phyloP scores from a whole-genome alignment of 2,888 invertebrate genomes.

The Diploptera punctata region DNA sequence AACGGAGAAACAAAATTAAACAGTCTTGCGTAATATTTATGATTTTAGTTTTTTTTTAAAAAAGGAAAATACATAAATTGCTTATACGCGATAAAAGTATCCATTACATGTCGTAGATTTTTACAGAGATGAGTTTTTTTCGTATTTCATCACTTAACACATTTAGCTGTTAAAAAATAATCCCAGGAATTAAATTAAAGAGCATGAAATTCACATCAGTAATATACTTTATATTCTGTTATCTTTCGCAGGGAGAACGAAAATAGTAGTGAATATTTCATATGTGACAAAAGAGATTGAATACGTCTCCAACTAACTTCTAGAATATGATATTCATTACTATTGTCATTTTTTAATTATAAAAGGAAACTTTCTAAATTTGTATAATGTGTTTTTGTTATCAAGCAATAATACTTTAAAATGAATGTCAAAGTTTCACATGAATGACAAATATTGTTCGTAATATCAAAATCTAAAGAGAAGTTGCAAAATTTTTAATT shows the following conservation, averaged over 20 bases:
- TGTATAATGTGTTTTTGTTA: neutral
- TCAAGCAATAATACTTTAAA: neutral
- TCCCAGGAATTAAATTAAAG: constrained; percentile 6
- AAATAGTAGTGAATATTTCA: neutral
- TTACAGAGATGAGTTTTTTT: constrained; percentile 3
- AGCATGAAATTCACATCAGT: neutral
- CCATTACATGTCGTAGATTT: neutral
- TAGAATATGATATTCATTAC: neutral
- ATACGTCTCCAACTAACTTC: neutral
- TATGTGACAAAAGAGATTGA: neutral
- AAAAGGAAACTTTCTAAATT: neutral
- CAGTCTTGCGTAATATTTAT: neutral
- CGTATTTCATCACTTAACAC: constrained; percentile 5
- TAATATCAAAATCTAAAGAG: too few species aligned
- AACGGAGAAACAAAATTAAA: constrained; percentile 8
- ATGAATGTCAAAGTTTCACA: neutral
- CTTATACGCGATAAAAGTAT: constrained; percentile 1
- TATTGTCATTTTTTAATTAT: too few species aligned
- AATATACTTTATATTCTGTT: neutral
- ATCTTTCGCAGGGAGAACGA: neutral
- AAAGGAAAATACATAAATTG: neutral
- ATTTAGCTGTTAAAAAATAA: neutral
- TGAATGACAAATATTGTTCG: neutral
- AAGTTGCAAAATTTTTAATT: too few species aligned
- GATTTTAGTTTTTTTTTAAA: neutral